These are phyloP conservation scores for Dilophus febrilis DNA, from an alignment of 2,888 invertebrate genomes.

Conservation along the genomic window DNA sequence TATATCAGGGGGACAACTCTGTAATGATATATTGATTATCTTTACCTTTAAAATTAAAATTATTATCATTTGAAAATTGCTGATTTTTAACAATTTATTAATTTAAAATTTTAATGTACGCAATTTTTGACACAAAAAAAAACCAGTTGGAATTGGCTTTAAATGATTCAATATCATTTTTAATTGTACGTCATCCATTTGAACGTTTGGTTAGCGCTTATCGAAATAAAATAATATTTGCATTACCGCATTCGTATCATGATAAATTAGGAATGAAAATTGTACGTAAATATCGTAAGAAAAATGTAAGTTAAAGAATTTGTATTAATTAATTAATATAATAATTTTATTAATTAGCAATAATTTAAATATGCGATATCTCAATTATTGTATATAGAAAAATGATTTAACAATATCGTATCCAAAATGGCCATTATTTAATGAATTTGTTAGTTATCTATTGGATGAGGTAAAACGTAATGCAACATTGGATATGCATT, in stretches of 20 bases:
- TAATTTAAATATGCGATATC: too few species aligned
- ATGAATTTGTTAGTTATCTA: slow-evolving; percentile 65
- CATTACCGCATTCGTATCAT: slow-evolving; percentile 66
- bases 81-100: not conserved
- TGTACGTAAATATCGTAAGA: slow-evolving; percentile 48
- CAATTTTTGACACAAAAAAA: too few species aligned
- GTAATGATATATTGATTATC: too few species aligned
- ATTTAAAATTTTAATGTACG: not conserved
- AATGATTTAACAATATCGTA: slow-evolving; percentile 23
- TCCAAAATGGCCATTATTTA: slow-evolving; percentile 55
- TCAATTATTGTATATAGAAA: slow-evolving; percentile 6
- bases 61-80: too few species aligned
- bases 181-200: slow-evolving; percentile 67
- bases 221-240: slow-evolving; percentile 68
- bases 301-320: slow-evolving; percentile 28
- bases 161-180: slow-evolving; percentile 58
- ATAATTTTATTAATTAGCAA: too few species aligned
- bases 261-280: slow-evolving; percentile 64
- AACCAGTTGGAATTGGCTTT: slow-evolving; percentile 52
- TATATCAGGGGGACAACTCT: too few species aligned
- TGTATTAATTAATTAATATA: too few species aligned
- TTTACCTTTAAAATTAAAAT: too few species aligned
- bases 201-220: slow-evolving; percentile 67
- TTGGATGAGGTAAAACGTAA: slow-evolving; percentile 44
- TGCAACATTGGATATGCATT: slow-evolving; percentile 63